phyloP scores from a whole-genome alignment of 23 tunicate genomes.

The Botrylloides violaceus region DNA sequence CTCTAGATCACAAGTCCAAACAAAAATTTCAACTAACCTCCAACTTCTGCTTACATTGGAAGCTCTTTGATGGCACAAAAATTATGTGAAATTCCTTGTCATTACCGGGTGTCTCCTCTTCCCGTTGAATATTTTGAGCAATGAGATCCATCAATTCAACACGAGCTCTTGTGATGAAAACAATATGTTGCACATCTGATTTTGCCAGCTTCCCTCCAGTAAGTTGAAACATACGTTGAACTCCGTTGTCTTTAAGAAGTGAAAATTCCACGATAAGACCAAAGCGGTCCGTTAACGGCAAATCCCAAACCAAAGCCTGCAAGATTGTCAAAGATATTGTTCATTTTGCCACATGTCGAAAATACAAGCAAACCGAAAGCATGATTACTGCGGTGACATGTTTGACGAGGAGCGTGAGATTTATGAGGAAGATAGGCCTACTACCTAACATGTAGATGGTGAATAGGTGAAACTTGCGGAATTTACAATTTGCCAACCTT shows the following conservation, averaged over 20 bases:
- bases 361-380: too few relatives aligned
- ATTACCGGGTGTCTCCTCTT: conserved; percentile 65
- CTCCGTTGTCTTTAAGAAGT: conserved; percentile 81
- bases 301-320: conserved; percentile 89
- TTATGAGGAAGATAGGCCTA: too few relatives aligned
- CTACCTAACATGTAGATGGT: too few relatives aligned
- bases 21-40: conserved; percentile 47
- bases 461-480: too few relatives aligned
- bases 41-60: conserved; percentile 66
- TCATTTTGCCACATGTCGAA: too few relatives aligned
- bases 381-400: too few relatives aligned
- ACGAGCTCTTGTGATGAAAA: conserved; percentile 65
- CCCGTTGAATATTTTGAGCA: conserved; percentile 59
- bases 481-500: too few relatives aligned
- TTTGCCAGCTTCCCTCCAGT: conserved; percentile 50
- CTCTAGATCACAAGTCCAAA: too few relatives aligned
- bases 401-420: too few relatives aligned
- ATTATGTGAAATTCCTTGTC: conserved; percentile 74
- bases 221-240: conserved; percentile 80
- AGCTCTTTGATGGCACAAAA: conserved; percentile 92
- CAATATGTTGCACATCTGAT: conserved; percentile 57
- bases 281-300: conserved; percentile 65
- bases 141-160: conserved; percentile 51
- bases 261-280: conserved; percentile 84
- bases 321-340: conserved; percentile 1